Percentiles rank a stretch among this genome's conserved stretches.
These are phyloP conservation scores for Buphagus erythrorhynchus DNA, from an alignment of 2,797 vertebrate species.

Conservation along the genomic window DNA sequence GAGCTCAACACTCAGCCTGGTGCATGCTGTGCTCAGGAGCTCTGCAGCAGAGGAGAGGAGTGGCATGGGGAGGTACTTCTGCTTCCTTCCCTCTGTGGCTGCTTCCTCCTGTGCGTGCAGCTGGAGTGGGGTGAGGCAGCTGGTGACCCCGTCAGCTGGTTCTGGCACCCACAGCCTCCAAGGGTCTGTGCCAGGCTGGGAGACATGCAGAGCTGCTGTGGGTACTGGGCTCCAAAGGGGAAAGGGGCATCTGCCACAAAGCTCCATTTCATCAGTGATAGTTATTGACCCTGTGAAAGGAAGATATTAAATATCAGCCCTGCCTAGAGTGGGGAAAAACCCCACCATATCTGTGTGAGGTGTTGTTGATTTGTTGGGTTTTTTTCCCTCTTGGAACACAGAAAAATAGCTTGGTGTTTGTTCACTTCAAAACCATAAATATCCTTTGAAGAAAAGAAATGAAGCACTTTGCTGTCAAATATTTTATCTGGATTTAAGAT, in stretches of 20 bases:
- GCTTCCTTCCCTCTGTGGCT: constrained; percentile 27
- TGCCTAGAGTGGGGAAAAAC: not conserved
- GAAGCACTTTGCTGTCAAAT: not conserved
- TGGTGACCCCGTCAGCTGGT: rapidly evolving
- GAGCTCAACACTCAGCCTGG: not conserved
- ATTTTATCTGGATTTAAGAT: not conserved
- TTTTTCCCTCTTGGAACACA: not conserved
- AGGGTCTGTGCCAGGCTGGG: not conserved
- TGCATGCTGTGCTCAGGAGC: not conserved
- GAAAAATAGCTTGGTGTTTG: not conserved
- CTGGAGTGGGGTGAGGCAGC: not conserved
- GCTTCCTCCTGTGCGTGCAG: constrained; percentile 60
- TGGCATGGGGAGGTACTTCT: not conserved
- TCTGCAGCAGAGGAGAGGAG: not conserved
- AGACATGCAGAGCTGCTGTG: rapidly evolving
- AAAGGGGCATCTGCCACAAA: not conserved
- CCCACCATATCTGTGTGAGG: rapidly evolving
- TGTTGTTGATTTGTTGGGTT: not conserved
- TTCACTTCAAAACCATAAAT: not conserved
- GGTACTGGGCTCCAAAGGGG: rapidly evolving
- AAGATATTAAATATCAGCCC: not conserved
- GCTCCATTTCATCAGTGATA: rapidly evolving
- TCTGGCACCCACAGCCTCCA: not conserved
- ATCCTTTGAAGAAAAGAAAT: not conserved
- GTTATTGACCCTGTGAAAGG: not conserved